A percentile compares a stretch with the other conserved stretches of the same genome.
Evolutionary conservation across 2,797 vertebrate species (phyloP).

Genomic region (Sebastes nivosus): DNA sequence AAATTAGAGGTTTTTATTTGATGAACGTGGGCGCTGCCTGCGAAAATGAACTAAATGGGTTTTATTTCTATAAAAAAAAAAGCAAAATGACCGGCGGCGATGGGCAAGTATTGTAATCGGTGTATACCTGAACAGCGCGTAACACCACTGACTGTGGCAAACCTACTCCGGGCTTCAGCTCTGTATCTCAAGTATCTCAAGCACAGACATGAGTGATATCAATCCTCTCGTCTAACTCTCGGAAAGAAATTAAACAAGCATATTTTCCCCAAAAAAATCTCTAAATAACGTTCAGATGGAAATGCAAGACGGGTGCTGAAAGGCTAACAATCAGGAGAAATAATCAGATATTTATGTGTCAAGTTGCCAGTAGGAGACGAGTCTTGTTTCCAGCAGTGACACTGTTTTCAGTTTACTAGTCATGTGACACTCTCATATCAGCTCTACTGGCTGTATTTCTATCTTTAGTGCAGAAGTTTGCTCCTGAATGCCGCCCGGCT

Average conservation of each 20-base stretch:
- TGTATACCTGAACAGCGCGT: too few species aligned
- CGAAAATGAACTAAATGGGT: too few species aligned
- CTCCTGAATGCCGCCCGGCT: conserved; percentile 45
- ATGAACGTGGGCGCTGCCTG: too few species aligned
- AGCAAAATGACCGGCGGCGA: too few species aligned
- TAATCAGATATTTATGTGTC: conserved; percentile 23
- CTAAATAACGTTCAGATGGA: conserved; percentile 20
- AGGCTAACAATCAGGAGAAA: conserved; percentile 27
- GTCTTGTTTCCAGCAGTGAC: conserved; percentile 19
- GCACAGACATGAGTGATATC: not conserved
- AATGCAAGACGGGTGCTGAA: conserved; percentile 47
- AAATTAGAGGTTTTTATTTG: too few species aligned
- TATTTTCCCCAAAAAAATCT: not conserved
- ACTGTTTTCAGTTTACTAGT: conserved; percentile 44
- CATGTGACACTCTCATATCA: conserved; percentile 20
- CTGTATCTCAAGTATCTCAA: not conserved
- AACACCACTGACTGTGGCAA: too few species aligned
- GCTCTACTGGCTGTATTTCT: conserved; percentile 49
- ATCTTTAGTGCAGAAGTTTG: conserved; percentile 34
- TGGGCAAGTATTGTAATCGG: too few species aligned
- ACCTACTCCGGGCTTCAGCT: not conserved
- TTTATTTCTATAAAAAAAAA: too few species aligned
- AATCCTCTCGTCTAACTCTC: not conserved
- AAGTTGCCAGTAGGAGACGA: conserved; percentile 42
- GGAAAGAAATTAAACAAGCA: not conserved